Base-by-base conservation (phyloP, 1,140 invertebrate species). In the Apis florea region DNA sequence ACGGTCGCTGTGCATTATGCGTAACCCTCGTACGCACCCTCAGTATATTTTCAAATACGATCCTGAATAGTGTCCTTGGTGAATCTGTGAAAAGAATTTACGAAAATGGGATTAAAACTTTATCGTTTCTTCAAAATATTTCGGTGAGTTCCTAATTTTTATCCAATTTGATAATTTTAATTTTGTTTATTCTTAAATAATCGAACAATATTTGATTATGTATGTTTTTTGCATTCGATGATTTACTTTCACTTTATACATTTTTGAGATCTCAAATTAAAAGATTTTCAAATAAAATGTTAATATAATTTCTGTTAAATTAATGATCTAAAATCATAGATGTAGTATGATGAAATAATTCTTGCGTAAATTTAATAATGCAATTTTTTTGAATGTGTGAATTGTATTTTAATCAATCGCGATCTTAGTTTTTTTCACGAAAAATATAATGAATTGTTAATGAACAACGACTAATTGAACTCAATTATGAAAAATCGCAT, bases 1-100 rank as follows among this genome's bases (percentile, higher is more conserved):
- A 85, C 87, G 88, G 88, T 84, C 73, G 72, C 56, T 70, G 56
- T 77, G 79, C 71, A 72, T 74, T 83, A 83, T 87, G 88, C 83
- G 87, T 87, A 85, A 87, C 85, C 77, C 68, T 82, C 49, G 13
- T 51, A 67, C 64, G 59, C 54, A 75, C 83, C 82, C 83, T 64
- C 68, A 84, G 64, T 84, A n/a, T 59, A 70, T 67, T 76, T 80
- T 56, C 40, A 71, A 74, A 64, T 53, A 75, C 61, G 40, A 54
- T 56, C 56, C 66, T 26, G 67, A 54, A 12, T 71, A 19, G 71
- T 64, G 40, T 19, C 0, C 24, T 24, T 58, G 21, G 21, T 40
- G 56, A 26, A 24, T 64, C 67, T 4, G 59, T 58, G 21, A 24
- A 19, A 51, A 11, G 47, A 58, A 31, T 40, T 8, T 11, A 13